Conservation (phyloP, 2,888 invertebrate genomes). For the Pecten maximus region DNA sequence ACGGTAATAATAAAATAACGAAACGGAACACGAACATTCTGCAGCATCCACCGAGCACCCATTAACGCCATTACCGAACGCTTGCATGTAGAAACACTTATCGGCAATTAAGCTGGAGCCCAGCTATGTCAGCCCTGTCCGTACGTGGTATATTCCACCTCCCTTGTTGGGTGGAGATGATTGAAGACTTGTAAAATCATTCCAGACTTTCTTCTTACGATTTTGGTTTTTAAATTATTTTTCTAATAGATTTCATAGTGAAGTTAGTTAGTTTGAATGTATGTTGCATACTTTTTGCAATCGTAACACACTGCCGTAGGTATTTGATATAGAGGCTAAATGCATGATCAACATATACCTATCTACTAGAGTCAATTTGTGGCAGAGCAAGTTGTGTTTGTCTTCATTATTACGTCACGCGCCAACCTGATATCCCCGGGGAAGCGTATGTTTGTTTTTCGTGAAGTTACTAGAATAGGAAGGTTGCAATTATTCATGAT, state of each 20-base stretch:
- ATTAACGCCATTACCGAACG: neutral
- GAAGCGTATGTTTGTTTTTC: conserved; percentile 20
- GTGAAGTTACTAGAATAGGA: neutral
- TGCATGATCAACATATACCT: neutral
- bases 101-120: neutral
- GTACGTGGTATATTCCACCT: neutral
- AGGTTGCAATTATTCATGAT: neutral
- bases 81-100: conserved; percentile 23
- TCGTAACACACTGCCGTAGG: neutral
- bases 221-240: neutral
- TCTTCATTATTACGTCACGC: conserved; percentile 31
- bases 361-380: conserved; percentile 17
- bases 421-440: neutral
- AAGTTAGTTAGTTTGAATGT: neutral
- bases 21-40: neutral
- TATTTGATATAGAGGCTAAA: neutral
- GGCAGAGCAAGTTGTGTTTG: neutral
- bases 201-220: neutral
- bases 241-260: neutral
- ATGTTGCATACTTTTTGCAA: neutral
- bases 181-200: conserved; percentile 1
- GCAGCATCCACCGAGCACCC: neutral
- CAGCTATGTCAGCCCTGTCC: neutral
- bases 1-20: neutral
- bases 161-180: neutral